Conservation (phyloP, 2,797 vertebrate species). For the Urosaurus nigricauda region DNA sequence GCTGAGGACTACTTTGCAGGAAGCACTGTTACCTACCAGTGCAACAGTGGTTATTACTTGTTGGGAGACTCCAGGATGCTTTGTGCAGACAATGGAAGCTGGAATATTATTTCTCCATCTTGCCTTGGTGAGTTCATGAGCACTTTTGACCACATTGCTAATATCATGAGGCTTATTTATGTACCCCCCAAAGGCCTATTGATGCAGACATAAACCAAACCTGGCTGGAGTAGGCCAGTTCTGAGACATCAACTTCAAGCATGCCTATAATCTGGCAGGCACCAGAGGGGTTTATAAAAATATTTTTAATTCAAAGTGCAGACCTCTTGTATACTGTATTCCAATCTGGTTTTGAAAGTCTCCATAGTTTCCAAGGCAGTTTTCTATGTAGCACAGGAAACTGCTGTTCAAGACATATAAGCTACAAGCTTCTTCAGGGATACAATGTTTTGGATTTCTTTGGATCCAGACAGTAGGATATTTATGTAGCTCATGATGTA, state of each 20-base stretch:
- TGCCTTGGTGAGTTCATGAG: slow-evolving; percentile 90
- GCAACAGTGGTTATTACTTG: slow-evolving; percentile 92
- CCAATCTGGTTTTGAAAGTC: background rate
- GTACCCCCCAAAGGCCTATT: background rate
- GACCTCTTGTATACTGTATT: background rate
- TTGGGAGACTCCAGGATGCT: slow-evolving; percentile 91
- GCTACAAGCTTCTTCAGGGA: background rate
- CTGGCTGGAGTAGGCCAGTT: background rate
- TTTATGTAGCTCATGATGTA: background rate
- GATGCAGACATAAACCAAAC: background rate
- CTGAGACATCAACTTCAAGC: background rate
- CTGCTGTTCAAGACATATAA: background rate
- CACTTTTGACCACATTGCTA: background rate
- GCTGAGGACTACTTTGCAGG: slow-evolving; percentile 90
- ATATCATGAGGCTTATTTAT: background rate
- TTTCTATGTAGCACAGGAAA: background rate
- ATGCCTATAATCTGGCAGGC: background rate
- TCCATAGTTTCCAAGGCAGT: background rate
- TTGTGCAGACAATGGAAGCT: slow-evolving; percentile 91
- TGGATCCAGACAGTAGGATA: too few species aligned
- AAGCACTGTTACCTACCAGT: slow-evolving; percentile 91
- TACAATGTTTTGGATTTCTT: background rate
- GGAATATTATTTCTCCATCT: slow-evolving; percentile 89
- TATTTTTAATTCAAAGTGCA: background rate
- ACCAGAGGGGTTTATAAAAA: background rate